Percentiles rank a stretch among this genome's conserved stretches.
Evolutionary conservation across 2,113 vertebrate species (phyloP).

Genomic region (Axis porcinus): DNA sequence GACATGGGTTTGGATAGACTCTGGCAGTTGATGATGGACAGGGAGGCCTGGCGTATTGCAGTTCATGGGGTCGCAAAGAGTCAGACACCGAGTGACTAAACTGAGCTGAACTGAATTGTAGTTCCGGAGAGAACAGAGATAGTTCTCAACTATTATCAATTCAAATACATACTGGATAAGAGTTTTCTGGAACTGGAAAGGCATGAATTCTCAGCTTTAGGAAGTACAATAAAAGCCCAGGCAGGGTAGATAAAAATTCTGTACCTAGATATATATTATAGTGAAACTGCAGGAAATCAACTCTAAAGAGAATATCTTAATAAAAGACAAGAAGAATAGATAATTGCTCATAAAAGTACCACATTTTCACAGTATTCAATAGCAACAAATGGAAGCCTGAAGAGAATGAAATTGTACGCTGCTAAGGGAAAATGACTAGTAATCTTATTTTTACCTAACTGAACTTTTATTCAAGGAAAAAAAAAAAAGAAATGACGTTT

Average conservation of each 20-base stretch:
- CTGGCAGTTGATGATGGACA: too few species aligned
- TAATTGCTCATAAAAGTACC: not conserved
- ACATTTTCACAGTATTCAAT: not conserved
- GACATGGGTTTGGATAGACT: too few species aligned
- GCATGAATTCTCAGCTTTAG: not conserved
- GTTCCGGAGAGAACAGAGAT: not conserved
- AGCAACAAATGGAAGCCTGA: not conserved
- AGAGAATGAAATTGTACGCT: not conserved
- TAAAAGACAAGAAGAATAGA: not conserved
- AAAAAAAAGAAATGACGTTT: not conserved
- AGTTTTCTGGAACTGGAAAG: slow-evolving; percentile 18
- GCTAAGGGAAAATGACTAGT: not conserved
- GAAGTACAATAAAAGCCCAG: not conserved
- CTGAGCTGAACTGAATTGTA: too few species aligned
- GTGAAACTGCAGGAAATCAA: not conserved
- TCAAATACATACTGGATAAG: not conserved
- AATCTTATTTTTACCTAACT: not conserved
- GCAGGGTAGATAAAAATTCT: not conserved
- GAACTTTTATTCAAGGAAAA: not conserved
- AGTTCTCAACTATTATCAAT: not conserved
- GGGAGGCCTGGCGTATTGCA: too few species aligned
- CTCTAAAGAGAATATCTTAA: not conserved
- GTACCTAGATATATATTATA: not conserved
- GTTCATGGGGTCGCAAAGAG: too few species aligned
- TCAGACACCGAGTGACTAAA: too few species aligned